Conservation (phyloP, 1,140 invertebrate genomes). For the Pogonomyrmex californicus region DNA sequence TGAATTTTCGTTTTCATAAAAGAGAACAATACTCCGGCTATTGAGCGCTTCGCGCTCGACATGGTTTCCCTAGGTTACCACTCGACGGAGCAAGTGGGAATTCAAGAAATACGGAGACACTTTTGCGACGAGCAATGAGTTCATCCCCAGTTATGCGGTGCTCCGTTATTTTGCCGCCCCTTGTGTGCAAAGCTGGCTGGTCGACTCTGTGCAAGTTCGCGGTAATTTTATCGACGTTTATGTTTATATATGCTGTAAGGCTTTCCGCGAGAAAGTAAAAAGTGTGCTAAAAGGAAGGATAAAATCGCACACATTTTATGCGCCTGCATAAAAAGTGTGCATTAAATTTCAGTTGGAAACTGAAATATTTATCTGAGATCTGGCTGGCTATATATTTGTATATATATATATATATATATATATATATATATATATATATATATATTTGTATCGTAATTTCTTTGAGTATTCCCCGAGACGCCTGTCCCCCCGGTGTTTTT, state of each 20-base stretch:
- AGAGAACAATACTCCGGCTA: slow-evolving; percentile 13
- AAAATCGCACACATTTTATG: slow-evolving; percentile 10
- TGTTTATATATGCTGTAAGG: slow-evolving; percentile 17
- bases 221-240: slow-evolving; percentile 55
- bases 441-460: slow-evolving; percentile 24
- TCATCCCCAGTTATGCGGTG: slow-evolving; percentile 18
- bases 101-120: slow-evolving; percentile 40
- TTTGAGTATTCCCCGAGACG: neutral
- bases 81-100: slow-evolving; percentile 20
- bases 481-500: neutral
- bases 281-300: slow-evolving; percentile 2
- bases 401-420: neutral
- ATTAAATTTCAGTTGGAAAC: slow-evolving; percentile 20
- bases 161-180: neutral
- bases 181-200: slow-evolving; percentile 22
- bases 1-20: slow-evolving; percentile 40
- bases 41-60: slow-evolving; percentile 52
- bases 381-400: no score
- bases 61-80: slow-evolving; percentile 38
- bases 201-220: slow-evolving; percentile 21
- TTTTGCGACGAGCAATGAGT: slow-evolving; percentile 38
- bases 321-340: neutral
- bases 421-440: neutral
- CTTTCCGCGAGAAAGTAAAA: slow-evolving; percentile 9
- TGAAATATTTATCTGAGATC: neutral